Base-by-base conservation (phyloP, 2,888 invertebrate genomes). In the Polydrusus tereticollis region DNA sequence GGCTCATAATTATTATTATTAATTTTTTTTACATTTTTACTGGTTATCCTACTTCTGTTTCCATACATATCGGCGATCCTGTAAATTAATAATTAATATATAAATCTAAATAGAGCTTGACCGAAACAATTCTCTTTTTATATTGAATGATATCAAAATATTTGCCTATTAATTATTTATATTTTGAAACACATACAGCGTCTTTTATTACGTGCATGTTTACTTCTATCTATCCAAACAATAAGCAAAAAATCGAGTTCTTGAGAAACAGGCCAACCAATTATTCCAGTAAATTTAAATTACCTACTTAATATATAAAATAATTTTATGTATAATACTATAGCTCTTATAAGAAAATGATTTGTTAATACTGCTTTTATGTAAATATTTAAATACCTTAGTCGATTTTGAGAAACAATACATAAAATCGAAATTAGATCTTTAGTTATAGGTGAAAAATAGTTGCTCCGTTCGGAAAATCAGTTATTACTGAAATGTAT, bases 191-290 rank as follows among this genome's bases (percentile, higher is more conserved):
- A 29, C 29, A 52, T 8, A 29, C 26, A 29, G 29, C 29, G 26
- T 23, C 45, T 16, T 18, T 29, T 47, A 62, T 62, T 62, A 16
- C 47, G 16, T 12, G 4, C 43, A 33, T 20, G 50, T 55, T 64
- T 66, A 57, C 41, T 66, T 55, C 21, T 57, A 66, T 66, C 26
- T 21, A 55, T 41, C 60, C 16, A 66, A 57, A 66, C 41, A 57
- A 66, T 66, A 66, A 66, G 65, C 65, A 55, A 66, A 65, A 65
- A 57, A 38, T 23, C 57, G 38, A 50, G 45, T 66, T 66, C 65
- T 57, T 66, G 65, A 33, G 65, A 66, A 66, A 55, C 26, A 55
- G 65, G 65, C 41, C 57, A 57, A 43, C 43, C 10, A 41, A 43
- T 58, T 59, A 43, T 60, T 60, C 38, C 26, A 12, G 41, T 43